Evolutionary conservation across 2,888 invertebrate genomes (phyloP).

Genomic region (Drosophila meridiana): DNA sequence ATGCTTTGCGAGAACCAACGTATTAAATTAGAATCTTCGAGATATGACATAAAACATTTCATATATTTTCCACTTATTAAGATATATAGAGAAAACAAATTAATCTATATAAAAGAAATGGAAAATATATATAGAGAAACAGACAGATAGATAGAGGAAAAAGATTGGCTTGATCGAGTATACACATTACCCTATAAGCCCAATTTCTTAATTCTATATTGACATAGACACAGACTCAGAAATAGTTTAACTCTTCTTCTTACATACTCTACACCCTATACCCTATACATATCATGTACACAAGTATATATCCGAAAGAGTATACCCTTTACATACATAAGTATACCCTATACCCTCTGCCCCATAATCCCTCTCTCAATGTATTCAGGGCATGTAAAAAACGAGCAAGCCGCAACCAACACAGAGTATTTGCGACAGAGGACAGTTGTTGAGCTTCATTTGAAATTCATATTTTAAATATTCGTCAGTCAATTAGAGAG

Average conservation of each 20-base stretch:
- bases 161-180: not conserved
- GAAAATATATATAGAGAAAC: not conserved
- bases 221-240: not conserved
- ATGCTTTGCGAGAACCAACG: not conserved
- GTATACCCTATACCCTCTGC: not conserved
- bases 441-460: conserved; percentile 61
- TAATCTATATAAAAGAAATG: no score
- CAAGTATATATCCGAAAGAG: no score
- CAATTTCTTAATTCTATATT: not conserved
- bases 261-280: no score
- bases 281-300: not conserved
- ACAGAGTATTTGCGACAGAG: not conserved
- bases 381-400: not conserved
- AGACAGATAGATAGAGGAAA: not conserved
- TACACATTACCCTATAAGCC: not conserved
- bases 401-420: not conserved
- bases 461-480: conserved; percentile 79
- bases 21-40: not conserved
- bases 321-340: no score
- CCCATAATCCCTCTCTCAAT: not conserved
- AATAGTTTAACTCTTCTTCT: not conserved
- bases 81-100: not conserved
- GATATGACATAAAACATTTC: not conserved
- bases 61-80: not conserved
- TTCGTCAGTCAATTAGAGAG: conserved; percentile 78